Evolutionary conservation across 2,797 vertebrate species (phyloP).

Genomic region (Sebastes cheni): DNA sequence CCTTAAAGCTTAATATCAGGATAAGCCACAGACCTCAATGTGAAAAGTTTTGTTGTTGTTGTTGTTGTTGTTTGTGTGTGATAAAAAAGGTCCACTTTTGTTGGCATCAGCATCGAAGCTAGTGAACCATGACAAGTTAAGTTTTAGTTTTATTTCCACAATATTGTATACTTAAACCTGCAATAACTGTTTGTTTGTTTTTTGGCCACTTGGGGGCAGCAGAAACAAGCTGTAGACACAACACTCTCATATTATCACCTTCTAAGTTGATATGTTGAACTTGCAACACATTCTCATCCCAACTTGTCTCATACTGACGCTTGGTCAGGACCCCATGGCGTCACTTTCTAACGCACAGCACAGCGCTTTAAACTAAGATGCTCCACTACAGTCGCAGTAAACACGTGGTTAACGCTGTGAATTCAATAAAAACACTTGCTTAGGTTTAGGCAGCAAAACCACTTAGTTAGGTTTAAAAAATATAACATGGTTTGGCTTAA

Average conservation of each 20-base stretch:
- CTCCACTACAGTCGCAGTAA: no score
- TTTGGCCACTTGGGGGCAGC: neutral
- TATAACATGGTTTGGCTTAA: no score
- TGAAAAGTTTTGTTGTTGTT: neutral
- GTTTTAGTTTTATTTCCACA: neutral
- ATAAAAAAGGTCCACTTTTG: neutral
- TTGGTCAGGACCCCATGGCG: no score
- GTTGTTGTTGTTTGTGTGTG: neutral
- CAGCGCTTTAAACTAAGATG: no score
- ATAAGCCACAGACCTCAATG: neutral
- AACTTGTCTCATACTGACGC: no score
- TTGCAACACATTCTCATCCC: no score
- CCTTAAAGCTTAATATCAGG: neutral
- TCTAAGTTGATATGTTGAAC: neutral
- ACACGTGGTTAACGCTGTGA: no score
- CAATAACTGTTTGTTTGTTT: neutral
- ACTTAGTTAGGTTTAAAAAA: no score
- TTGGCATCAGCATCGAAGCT: neutral
- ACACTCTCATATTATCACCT: neutral
- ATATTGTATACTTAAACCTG: neutral
- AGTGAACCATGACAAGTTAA: neutral
- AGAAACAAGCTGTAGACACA: no score
- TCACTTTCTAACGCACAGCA: accelerated
- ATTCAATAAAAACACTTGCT: no score
- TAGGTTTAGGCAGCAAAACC: no score